Evolutionary conservation across 1,140 invertebrate genomes (phyloP).

Genomic region (Liolophura sinensis): DNA sequence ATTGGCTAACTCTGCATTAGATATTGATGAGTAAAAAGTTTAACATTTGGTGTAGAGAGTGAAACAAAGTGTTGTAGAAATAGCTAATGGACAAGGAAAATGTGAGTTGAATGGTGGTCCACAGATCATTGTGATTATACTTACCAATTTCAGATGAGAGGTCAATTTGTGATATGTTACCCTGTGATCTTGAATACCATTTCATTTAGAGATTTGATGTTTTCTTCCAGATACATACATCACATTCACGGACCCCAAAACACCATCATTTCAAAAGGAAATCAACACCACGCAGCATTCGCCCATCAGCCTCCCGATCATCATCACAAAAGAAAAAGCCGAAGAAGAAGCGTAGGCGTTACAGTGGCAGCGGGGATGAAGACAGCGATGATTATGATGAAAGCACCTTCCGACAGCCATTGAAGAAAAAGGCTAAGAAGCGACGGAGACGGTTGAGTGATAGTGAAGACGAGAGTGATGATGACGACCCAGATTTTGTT

Average conservation of each 20-base stretch:
- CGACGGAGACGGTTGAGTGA: conserved; percentile 37
- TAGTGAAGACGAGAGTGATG: conserved; percentile 42
- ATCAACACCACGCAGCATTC: not conserved
- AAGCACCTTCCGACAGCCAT: conserved; percentile 23
- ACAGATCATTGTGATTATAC: too few relatives aligned
- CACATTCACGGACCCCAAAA: conserved; percentile 16
- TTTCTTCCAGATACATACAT: conserved; percentile 4
- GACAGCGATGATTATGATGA: conserved; percentile 9
- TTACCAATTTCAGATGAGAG: too few relatives aligned
- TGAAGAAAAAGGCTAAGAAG: conserved; percentile 44
- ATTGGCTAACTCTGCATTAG: not conserved
- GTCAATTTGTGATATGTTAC: too few relatives aligned
- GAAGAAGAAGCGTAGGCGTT: conserved; percentile 13
- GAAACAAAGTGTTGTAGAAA: too few relatives aligned
- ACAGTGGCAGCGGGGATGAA: conserved; percentile 12
- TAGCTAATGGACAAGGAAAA: too few relatives aligned
- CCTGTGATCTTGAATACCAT: not conserved
- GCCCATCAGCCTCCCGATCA: conserved; percentile 12
- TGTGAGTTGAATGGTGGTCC: too few relatives aligned
- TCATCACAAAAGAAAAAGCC: conserved; percentile 20
- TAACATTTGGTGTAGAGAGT: not conserved
- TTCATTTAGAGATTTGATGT: not conserved
- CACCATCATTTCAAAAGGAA: conserved; percentile 11
- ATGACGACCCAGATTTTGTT: conserved; percentile 51
- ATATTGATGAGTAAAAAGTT: conserved; percentile 1